Evolutionary conservation across 1,140 invertebrate genomes (phyloP).

Genomic region (Drosophila ficusphila): DNA sequence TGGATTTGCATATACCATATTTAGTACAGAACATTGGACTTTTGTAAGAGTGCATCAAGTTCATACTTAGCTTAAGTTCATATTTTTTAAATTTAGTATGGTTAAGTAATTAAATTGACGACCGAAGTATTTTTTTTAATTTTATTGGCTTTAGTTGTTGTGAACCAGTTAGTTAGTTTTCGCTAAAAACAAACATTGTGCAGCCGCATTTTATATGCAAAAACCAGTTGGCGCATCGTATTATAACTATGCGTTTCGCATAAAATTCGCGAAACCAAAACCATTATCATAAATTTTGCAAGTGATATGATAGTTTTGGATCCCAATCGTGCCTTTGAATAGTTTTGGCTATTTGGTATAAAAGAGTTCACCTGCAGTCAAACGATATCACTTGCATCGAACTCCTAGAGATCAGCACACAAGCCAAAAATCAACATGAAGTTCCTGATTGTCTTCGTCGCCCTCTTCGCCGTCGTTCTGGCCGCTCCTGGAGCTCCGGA

Average conservation of each 20-base stretch:
- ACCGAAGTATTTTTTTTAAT: no score
- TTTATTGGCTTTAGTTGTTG: no score
- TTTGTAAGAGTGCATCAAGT: no score
- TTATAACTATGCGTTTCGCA: neutral
- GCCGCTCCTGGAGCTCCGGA: constrained; percentile 3
- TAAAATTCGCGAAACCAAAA: neutral
- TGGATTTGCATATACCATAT: constrained; percentile 33
- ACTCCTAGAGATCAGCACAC: constrained; percentile 21
- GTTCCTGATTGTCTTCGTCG: constrained; percentile 66
- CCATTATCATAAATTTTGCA: neutral
- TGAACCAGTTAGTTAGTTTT: no score
- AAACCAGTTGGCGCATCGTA: neutral
- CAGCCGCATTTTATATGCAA: neutral
- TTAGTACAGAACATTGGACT: neutral
- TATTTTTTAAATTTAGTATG: neutral
- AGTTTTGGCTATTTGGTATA: neutral
- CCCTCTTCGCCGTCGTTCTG: constrained; percentile 64
- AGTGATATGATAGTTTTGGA: neutral
- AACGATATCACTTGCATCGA: constrained; percentile 21
- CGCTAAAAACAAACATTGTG: no score
- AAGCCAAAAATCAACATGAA: constrained; percentile 53
- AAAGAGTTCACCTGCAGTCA: neutral
- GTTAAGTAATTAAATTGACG: no score
- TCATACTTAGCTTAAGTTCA: no score
- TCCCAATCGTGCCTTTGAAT: no score